A percentile compares a stretch with the other conserved stretches of the same genome.
These are phyloP conservation scores for Tricholaema leucomelas DNA, from an alignment of 2,113 vertebrate species.

Conservation along the genomic window DNA sequence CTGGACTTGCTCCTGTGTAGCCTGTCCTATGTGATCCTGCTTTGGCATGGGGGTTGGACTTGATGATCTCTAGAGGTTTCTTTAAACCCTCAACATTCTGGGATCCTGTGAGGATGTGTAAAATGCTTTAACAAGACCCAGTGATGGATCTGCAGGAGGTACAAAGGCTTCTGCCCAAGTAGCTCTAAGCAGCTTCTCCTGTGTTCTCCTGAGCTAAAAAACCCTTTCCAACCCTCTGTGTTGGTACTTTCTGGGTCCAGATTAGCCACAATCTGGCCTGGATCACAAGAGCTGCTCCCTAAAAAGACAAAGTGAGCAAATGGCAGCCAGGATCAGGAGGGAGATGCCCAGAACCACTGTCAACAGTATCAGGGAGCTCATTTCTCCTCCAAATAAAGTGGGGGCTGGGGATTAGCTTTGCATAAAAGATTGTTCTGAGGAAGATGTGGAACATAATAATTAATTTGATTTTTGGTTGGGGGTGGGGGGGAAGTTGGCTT, in stretches of 20 bases:
- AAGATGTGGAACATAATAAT: background rate
- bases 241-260: background rate
- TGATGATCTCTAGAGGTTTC: no score
- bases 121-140: background rate
- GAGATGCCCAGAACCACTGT: background rate
- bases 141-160: background rate
- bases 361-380: background rate
- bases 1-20: no score
- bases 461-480: conserved; percentile 4
- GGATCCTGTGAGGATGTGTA: background rate
- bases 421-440: background rate
- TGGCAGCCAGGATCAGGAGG: background rate
- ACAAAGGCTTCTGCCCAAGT: background rate
- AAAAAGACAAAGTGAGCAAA: background rate
- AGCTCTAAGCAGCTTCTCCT: background rate
- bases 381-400: background rate
- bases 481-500: background rate
- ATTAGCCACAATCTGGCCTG: background rate
- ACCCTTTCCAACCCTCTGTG: accelerated
- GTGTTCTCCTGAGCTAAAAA: background rate
- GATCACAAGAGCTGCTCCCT: background rate
- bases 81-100: no score
- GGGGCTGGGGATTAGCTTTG: background rate
- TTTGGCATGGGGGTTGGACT: no score
- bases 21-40: no score